Conservation (phyloP, 2,113 vertebrate species). For the Damaliscus lunatus region DNA sequence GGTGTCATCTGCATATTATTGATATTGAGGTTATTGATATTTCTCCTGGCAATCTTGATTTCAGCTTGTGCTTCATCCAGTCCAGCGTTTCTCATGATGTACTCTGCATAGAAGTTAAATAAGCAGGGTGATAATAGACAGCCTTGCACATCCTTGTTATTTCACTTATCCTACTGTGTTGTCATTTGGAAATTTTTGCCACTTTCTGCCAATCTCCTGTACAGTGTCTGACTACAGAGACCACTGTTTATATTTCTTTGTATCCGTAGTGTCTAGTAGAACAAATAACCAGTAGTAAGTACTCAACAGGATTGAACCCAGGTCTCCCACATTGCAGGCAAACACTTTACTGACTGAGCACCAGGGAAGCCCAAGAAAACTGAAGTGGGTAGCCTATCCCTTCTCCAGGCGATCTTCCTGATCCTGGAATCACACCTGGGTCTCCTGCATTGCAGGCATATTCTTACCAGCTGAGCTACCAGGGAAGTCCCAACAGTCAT, state of each 20-base stretch:
- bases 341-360: background rate
- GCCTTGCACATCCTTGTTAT: background rate
- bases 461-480: background rate
- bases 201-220: background rate
- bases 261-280: background rate
- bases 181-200: background rate
- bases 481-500: background rate
- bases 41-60: background rate
- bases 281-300: background rate
- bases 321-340: background rate
- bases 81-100: background rate
- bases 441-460: background rate
- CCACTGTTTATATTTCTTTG: background rate
- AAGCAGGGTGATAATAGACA: background rate
- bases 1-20: background rate
- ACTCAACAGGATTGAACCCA: background rate
- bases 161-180: background rate
- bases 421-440: background rate
- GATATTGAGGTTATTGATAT: background rate
- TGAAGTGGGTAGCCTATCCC: background rate
- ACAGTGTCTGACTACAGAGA: background rate
- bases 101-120: background rate
- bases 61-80: background rate
- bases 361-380: background rate
- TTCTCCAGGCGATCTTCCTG: background rate